Percentiles rank a stretch among this genome's conserved stretches.
Conservation (phyloP, 2,888 invertebrate species). For the Girardia tigrina region DNA sequence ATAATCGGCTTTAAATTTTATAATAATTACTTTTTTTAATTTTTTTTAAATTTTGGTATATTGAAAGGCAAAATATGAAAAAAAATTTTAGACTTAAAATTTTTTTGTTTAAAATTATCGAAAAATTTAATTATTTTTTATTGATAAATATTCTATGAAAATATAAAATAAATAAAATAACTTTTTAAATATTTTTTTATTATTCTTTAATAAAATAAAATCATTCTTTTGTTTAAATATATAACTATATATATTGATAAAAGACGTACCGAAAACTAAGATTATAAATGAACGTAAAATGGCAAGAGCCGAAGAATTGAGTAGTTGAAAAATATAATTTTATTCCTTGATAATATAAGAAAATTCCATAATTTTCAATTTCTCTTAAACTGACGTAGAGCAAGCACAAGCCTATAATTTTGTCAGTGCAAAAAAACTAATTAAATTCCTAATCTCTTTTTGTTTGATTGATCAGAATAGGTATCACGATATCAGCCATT, state of each 20-base stretch:
- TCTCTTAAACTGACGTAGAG: constrained; percentile 18
- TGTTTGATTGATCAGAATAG: constrained; percentile 23
- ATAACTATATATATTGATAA: neutral
- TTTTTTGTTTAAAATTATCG: too few relatives aligned
- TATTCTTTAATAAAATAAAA: too few relatives aligned
- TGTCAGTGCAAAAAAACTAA: constrained; percentile 23
- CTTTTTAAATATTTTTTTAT: too few relatives aligned
- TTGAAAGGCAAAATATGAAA: too few relatives aligned
- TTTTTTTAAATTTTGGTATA: too few relatives aligned
- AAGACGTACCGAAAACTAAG: neutral
- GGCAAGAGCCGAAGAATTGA: neutral
- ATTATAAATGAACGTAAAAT: neutral
- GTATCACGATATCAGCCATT: constrained; percentile 23
- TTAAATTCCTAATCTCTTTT: constrained; percentile 23
- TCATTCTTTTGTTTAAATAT: too few relatives aligned
- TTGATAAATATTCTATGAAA: too few relatives aligned
- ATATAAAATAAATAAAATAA: too few relatives aligned
- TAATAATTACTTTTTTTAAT: too few relatives aligned
- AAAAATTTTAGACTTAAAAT: too few relatives aligned
- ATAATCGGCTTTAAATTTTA: too few relatives aligned
- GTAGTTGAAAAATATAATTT: neutral
- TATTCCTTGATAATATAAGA: constrained; percentile 19
- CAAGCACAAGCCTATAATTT: constrained; percentile 23
- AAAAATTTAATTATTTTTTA: too few relatives aligned
- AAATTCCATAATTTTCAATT: constrained; percentile 12